Evolutionary conservation across 2,113 vertebrate genomes (phyloP).

Genomic region (Xiphorhynchus elegans): DNA sequence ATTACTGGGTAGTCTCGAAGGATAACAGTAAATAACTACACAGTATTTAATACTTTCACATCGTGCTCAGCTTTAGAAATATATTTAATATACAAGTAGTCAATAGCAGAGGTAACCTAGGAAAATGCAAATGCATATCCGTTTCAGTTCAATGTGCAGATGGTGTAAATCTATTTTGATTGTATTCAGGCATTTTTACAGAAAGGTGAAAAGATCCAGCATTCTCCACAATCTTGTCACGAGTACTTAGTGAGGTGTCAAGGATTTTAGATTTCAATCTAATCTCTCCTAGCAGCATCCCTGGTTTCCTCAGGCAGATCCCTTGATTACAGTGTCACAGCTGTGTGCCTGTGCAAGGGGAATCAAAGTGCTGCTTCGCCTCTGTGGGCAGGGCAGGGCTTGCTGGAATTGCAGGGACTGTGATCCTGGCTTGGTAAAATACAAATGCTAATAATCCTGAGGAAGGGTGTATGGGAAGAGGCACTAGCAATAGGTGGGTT

Average conservation of each 20-base stretch:
- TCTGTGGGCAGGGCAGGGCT: background rate
- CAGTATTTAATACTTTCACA: background rate
- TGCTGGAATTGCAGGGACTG: background rate
- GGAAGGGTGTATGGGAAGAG: background rate
- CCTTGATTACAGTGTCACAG: background rate
- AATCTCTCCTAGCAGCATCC: background rate
- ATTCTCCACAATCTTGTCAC: background rate
- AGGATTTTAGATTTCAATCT: constrained; percentile 27
- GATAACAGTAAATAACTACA: background rate
- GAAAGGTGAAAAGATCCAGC: background rate
- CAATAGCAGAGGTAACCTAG: background rate
- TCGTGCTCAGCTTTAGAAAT: background rate
- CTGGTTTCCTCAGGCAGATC: background rate
- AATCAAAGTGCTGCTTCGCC: background rate
- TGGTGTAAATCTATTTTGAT: background rate
- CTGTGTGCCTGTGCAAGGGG: background rate
- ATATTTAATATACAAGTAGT: background rate
- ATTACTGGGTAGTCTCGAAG: background rate
- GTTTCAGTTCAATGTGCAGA: background rate
- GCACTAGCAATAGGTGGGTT: background rate
- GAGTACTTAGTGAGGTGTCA: background rate
- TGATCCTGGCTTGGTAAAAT: background rate
- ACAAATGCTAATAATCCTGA: background rate
- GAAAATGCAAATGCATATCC: background rate
- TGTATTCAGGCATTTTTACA: background rate